Evolutionary conservation across 2,113 vertebrate genomes (phyloP).

Genomic region (Hippocampus zosterae): DNA sequence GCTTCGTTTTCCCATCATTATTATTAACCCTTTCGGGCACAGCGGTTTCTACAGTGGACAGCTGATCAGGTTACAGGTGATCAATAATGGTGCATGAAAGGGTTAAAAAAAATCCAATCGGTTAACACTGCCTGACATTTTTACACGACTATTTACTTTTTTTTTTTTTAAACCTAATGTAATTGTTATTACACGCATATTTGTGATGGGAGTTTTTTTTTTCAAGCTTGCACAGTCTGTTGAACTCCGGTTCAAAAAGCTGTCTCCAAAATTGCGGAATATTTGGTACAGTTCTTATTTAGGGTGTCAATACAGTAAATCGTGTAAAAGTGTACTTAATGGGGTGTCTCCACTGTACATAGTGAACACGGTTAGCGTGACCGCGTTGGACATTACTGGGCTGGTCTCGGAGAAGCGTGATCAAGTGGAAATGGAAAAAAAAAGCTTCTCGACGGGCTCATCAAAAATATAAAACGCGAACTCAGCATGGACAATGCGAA

Average conservation of each 20-base stretch:
- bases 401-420: slow-evolving; percentile 59
- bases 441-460: slow-evolving; percentile 28
- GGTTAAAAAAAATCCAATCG: slow-evolving; percentile 14
- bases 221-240: background rate
- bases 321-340: slow-evolving; percentile 29
- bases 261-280: background rate
- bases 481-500: slow-evolving; percentile 20
- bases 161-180: slow-evolving; percentile 15
- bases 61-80: too few species aligned
- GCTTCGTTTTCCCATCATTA: too few species aligned
- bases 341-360: slow-evolving; percentile 27
- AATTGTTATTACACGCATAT: slow-evolving; percentile 30
- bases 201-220: background rate
- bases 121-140: slow-evolving; percentile 45
- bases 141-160: slow-evolving; percentile 45
- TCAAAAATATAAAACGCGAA: slow-evolving; percentile 22
- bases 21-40: too few species aligned
- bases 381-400: slow-evolving; percentile 37
- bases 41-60: too few species aligned
- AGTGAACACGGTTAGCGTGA: slow-evolving; percentile 15
- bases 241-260: background rate
- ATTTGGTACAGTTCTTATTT: background rate
- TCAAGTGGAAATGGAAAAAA: slow-evolving; percentile 14
- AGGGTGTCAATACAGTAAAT: background rate
- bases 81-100: too few species aligned